phyloP scores from a whole-genome alignment of 2,113 vertebrate genomes.

The Emydocephalus ijimae region DNA sequence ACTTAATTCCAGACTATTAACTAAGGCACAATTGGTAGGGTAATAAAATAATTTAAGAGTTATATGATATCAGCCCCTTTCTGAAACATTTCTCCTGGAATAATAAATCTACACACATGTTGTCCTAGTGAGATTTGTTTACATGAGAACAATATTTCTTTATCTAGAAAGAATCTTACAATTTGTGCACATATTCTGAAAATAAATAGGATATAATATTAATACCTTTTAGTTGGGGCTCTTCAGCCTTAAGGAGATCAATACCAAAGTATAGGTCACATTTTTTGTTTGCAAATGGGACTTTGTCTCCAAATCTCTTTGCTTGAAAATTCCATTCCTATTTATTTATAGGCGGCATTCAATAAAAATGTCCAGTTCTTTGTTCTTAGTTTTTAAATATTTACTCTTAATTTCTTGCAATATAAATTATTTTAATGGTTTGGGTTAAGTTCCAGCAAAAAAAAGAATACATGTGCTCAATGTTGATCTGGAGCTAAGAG shows the following conservation, averaged over 20 bases:
- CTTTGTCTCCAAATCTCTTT: background rate
- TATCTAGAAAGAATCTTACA: background rate
- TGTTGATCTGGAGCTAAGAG: background rate
- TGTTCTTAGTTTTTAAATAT: background rate
- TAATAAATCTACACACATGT: background rate
- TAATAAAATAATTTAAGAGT: background rate
- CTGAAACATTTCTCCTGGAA: background rate
- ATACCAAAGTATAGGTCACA: background rate
- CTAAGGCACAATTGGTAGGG: background rate
- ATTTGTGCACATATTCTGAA: background rate
- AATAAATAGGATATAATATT: background rate
- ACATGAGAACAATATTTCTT: background rate
- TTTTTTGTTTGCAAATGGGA: background rate
- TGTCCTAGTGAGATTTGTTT: background rate
- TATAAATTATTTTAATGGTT: background rate
- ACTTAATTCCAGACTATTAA: background rate
- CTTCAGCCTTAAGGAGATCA: background rate
- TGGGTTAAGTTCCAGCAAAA: background rate
- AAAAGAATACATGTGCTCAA: background rate
- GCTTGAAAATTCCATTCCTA: background rate
- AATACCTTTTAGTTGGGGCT: background rate
- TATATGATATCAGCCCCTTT: background rate
- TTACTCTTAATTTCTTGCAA: background rate
- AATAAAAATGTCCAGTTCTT: background rate
- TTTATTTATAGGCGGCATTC: background rate